phyloP scores from a whole-genome alignment of 2,113 vertebrate species.

The Mirza zaza region DNA sequence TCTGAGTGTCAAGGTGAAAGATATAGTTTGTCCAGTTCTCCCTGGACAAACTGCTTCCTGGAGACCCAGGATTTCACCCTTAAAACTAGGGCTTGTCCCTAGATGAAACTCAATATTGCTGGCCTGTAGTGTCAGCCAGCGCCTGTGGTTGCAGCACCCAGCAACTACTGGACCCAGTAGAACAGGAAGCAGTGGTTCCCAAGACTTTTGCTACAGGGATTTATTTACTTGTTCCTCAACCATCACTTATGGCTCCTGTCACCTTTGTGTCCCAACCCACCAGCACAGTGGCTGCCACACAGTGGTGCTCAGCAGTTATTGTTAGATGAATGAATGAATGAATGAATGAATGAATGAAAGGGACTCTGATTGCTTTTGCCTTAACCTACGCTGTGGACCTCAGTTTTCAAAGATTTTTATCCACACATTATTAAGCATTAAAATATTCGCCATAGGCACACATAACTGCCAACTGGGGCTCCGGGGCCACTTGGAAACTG shows the following conservation, averaged over 20 bases:
- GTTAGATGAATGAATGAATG: background rate
- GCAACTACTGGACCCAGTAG: background rate
- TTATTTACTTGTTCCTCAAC: background rate
- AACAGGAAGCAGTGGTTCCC: background rate
- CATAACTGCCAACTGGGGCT: rapidly evolving
- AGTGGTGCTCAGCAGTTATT: background rate
- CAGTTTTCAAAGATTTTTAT: background rate
- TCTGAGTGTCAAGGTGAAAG: background rate
- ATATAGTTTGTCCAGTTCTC: background rate
- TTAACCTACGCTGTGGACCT: background rate
- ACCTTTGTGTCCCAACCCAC: background rate
- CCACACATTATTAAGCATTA: background rate
- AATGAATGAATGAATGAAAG: background rate
- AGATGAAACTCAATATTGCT: background rate
- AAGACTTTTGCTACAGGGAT: background rate
- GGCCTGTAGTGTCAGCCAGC: background rate
- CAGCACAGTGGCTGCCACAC: background rate
- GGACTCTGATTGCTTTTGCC: background rate
- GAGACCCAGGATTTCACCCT: background rate
- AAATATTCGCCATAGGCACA: background rate
- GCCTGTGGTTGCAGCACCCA: background rate
- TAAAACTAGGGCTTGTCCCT: background rate
- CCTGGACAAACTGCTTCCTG: background rate
- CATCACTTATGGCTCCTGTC: background rate
- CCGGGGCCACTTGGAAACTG: background rate